Evolutionary conservation across 53 echinoderm and acorn worm species (phyloP).

Genomic region (Patiria pectinifera): DNA sequence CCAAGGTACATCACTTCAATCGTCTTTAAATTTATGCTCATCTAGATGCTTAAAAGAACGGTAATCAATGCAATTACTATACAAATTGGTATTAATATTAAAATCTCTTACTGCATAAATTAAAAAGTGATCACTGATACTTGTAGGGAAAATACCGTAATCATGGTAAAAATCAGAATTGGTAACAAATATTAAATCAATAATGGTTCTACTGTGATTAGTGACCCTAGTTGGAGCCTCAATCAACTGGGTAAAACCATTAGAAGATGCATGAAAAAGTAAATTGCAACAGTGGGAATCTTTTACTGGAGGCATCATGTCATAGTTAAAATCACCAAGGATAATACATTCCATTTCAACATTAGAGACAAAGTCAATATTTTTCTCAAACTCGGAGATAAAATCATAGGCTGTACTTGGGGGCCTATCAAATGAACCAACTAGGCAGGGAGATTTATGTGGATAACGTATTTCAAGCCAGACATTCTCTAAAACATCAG

Average conservation of each 20-base stretch:
- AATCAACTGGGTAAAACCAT: neutral
- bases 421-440: too few relatives aligned
- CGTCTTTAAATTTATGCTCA: neutral
- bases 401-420: too few relatives aligned
- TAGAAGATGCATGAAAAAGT: neutral
- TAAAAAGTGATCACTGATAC: slow-evolving; percentile 32
- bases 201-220: slow-evolving; percentile 24
- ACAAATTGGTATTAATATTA: neutral
- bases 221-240: slow-evolving; percentile 1
- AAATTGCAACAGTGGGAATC: neutral
- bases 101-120: slow-evolving; percentile 8
- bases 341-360: too few relatives aligned
- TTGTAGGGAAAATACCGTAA: slow-evolving; percentile 6
- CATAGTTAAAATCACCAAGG: too few relatives aligned
- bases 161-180: neutral
- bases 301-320: too few relatives aligned
- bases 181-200: slow-evolving; percentile 10
- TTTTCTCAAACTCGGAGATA: too few relatives aligned
- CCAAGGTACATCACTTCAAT: neutral
- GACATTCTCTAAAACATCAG: too few relatives aligned
- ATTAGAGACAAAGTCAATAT: too few relatives aligned
- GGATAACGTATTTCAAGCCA: too few relatives aligned
- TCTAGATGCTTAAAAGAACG: slow-evolving; percentile 1
- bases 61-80: neutral
- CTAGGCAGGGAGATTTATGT: too few relatives aligned